Evolutionary conservation across 2,113 vertebrate species (phyloP), one percentile per base, ranked within the genome.

Genomic region (Istiophorus platypterus): DNA sequence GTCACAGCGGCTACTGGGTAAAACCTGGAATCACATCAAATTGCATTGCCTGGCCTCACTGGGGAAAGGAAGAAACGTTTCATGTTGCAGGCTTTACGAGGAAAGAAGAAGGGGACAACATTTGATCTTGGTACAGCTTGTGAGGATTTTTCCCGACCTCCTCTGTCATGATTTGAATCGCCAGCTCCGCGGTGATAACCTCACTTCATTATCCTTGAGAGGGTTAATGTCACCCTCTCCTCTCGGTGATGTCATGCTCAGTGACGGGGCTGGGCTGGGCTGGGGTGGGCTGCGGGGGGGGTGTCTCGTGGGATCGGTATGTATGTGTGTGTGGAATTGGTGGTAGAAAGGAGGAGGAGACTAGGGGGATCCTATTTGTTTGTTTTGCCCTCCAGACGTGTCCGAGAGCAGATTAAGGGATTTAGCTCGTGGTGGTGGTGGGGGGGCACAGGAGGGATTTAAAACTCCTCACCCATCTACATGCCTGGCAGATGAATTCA

Each of bases 381-480:
- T 93, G 88, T 93, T 92, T 92, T 92, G 91, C 85, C 92, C 92
- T 92, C 92, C 90, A 94, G 93, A 94, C 90, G 78, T 93, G 92
- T 91, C 88, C 87, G 65, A 85, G 91, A 92, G 90, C 90, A 93
- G 93, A 93, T 94, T 94, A 93, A 92, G 81, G 93, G 91, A 92
- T 93, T 93, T 93, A 87, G 69, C 86, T 72, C 1, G 24, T 54
- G 72, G 82, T 8, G 69, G 49, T 26, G 15, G 57, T 59, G 58
- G 31, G 31, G 31, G 31, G 64, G 80, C 67, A 86, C 68, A 74
- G 72, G 71, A 75, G 22, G 78, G 81, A 57, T 54, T 91, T 86
- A 72, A 34, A 89, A 89, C 78, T 86, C 82, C 54, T 73, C 54
- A 49, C 82, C 81, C 87, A 89, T 92, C 80, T 77, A 79, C 82